Evolutionary conservation across 2,797 vertebrate genomes (phyloP), one percentile per base, ranked within the genome.

Genomic region (Danio kyathit): DNA sequence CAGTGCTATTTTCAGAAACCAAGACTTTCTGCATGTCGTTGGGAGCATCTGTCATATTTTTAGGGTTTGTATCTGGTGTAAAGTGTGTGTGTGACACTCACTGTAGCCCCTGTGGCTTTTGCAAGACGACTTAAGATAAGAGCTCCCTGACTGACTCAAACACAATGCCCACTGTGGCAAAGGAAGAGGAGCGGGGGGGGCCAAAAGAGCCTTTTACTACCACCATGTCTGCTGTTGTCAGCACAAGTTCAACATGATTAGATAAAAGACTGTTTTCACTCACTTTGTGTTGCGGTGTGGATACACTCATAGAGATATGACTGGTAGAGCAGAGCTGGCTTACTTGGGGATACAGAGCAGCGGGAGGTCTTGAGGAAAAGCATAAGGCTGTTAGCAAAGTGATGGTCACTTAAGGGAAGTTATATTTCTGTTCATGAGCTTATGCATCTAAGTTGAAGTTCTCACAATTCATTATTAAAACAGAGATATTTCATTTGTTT

Each of bases 231-330:
- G 79, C 81, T 86, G 85, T 89, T 91, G 93, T 92, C 90, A 91
- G 82, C 82, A 82, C 86, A 90, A 92, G 91, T 93, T 92, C 89
- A 91, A 89, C 85, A 88, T 90, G 91, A 93, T 93, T 91, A 94
- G 89, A 91, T 91, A 91, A 82, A 84, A 86, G 79, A 88, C 66
- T 74, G 77, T 88, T 91, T 90, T 80, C 79, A 78, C 83, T 82
- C 74, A 83, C 43, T 89, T 87, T 86, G 78, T 87, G 87, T 81
- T 83, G 79, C 77, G 48, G 61, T 75, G 76, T 82, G 82, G 69
- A 46, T 60, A 60, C 59, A 84, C 59, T 72, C 40, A 54, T 44
- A 46, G 66, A 80, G 79, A 80, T 66, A 66, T 66, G 61, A 74
- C 60, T 66, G 61, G 10, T 65, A 7, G 43, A 80, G 29, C 40